A percentile compares a stretch with the other conserved stretches of the same genome.
These are phyloP conservation scores for Unio pictorum DNA, from an alignment of 2,888 invertebrate species.

Conservation along the genomic window DNA sequence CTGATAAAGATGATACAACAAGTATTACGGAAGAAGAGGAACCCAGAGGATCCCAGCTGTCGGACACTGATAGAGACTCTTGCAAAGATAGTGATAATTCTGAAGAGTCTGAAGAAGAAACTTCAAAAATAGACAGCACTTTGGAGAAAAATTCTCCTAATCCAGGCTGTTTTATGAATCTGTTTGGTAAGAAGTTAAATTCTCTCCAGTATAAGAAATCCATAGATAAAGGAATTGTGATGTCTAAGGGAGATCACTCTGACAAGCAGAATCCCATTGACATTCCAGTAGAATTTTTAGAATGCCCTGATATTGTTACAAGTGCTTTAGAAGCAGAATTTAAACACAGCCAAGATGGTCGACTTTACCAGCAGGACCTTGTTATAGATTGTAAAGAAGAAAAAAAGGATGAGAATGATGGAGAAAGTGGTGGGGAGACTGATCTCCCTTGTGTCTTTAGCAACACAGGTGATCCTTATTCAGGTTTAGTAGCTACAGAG, in stretches of 20 bases:
- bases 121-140: neutral
- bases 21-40: too few species aligned
- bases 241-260: conserved; percentile 6
- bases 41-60: too few species aligned
- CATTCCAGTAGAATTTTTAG: neutral
- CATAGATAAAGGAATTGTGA: conserved; percentile 11
- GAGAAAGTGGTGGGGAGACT: too few species aligned
- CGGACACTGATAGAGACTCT: neutral
- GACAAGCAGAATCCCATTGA: conserved; percentile 3
- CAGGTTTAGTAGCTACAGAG: conserved; percentile 22
- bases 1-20: too few species aligned
- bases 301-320: conserved; percentile 25
- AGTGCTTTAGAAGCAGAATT: conserved; percentile 23
- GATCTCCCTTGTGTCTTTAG: too few species aligned
- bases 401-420: too few species aligned
- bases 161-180: conserved; percentile 54
- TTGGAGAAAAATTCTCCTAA: conserved; percentile 12
- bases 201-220: conserved; percentile 22
- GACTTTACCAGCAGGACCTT: neutral
- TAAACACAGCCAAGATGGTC: conserved; percentile 6
- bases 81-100: conserved; percentile 10
- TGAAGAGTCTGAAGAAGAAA: conserved; percentile 10
- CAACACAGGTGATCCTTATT: conserved; percentile 12
- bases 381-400: neutral
- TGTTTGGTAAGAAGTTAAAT: conserved; percentile 46